These are phyloP conservation scores for Mesochorus sp. DNA, from an alignment of 2,888 invertebrate genomes.

Conservation along the genomic window DNA sequence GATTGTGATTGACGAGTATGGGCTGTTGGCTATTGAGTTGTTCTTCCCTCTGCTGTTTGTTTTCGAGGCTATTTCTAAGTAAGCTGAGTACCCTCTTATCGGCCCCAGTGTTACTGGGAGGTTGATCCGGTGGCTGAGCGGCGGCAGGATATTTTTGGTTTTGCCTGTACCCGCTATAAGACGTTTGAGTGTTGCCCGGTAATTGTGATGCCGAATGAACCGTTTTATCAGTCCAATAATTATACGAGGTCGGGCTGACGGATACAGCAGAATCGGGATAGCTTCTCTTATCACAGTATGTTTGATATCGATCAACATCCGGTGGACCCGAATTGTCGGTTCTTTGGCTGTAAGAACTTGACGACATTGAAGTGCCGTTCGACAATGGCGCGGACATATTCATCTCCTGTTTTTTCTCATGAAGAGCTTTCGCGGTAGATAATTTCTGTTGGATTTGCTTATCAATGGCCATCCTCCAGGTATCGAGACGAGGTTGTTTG, in stretches of 20 bases:
- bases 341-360: constrained; percentile 72
- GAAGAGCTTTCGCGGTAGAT: constrained; percentile 72
- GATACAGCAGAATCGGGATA: constrained; percentile 71
- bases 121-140: constrained; percentile 60
- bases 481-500: constrained; percentile 83
- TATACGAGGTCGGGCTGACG: constrained; percentile 62
- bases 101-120: constrained; percentile 83
- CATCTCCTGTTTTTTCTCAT: constrained; percentile 74
- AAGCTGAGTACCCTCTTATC: constrained; percentile 89
- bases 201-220: constrained; percentile 60
- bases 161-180: constrained; percentile 66
- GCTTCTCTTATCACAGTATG: constrained; percentile 78
- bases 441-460: constrained; percentile 84
- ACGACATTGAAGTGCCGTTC: constrained; percentile 71
- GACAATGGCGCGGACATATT: constrained; percentile 69
- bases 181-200: constrained; percentile 68
- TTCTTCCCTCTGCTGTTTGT: constrained; percentile 82
- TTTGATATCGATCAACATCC: constrained; percentile 67
- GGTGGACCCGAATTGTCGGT: constrained; percentile 66
- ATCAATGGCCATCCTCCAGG: constrained; percentile 84
- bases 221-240: constrained; percentile 58
- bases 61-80: constrained; percentile 88
- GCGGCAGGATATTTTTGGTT: constrained; percentile 68
- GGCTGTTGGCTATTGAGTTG: constrained; percentile 78
- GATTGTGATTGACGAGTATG: constrained; percentile 76